Evolutionary conservation across 2,888 invertebrate species (phyloP).

Genomic region (Plebejus argus): DNA sequence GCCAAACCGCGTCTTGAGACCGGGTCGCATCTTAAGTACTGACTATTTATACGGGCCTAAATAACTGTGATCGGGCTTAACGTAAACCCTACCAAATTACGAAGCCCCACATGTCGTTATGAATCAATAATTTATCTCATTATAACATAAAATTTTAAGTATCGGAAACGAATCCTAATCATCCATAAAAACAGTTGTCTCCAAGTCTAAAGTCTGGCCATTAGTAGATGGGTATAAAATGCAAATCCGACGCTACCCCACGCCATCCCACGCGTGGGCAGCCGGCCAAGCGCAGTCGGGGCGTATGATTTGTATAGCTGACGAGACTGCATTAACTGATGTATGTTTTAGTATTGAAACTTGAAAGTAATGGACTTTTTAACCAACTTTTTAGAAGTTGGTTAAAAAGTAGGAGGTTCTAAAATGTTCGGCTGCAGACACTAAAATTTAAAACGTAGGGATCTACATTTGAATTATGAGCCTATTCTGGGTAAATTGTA

Average conservation of each 20-base stretch:
- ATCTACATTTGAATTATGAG: too few species aligned
- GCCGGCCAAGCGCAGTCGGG: not conserved
- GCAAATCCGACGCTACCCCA: conserved; percentile 18
- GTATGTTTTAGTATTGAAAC: not conserved
- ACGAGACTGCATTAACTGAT: not conserved
- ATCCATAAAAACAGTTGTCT: not conserved
- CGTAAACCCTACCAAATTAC: not conserved
- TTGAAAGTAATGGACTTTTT: not conserved
- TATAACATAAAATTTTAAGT: not conserved
- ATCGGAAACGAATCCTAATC: not conserved
- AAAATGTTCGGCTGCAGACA: too few species aligned
- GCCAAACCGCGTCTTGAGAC: too few species aligned
- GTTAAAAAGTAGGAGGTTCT: not conserved
- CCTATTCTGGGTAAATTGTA: too few species aligned
- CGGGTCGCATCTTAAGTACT: too few species aligned
- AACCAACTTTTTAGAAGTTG: not conserved
- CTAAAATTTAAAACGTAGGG: too few species aligned
- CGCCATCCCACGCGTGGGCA: not conserved
- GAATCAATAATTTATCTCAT: too few species aligned
- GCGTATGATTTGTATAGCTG: conserved; percentile 12
- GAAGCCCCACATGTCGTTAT: too few species aligned
- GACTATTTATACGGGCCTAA: too few species aligned
- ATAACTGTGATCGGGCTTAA: too few species aligned
- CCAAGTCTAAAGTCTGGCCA: not conserved
- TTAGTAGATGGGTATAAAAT: conserved; percentile 24